A percentile compares a stretch with the other conserved stretches of the same genome.
These are phyloP conservation scores for Drosophila maculinotata DNA, from an alignment of 2,888 invertebrate species.

Conservation along the genomic window DNA sequence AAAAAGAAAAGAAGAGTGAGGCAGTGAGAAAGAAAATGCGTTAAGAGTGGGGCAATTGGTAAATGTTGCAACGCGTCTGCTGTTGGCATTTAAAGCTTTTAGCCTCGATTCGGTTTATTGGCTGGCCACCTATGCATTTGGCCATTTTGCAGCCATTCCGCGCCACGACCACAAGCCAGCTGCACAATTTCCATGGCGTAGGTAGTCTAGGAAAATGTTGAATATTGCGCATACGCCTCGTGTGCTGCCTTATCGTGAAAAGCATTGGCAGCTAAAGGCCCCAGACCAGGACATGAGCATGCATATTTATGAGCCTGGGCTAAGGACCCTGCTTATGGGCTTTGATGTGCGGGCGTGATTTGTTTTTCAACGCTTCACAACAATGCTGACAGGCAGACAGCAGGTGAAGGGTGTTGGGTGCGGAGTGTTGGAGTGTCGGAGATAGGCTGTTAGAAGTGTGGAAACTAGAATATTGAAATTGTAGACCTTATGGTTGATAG, in stretches of 20 bases:
- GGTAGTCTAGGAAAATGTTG: conserved; percentile 32
- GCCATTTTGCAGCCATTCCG: conserved; percentile 24
- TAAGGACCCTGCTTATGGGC: conserved; percentile 56
- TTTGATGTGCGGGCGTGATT: conserved; percentile 51
- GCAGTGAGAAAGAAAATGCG: conserved; percentile 8
- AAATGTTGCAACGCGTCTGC: conserved; percentile 32
- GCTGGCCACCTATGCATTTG: conserved; percentile 20
- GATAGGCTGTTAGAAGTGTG: no score
- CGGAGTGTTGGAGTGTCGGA: neutral
- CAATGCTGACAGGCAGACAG: conserved; percentile 36
- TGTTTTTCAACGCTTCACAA: conserved; percentile 32
- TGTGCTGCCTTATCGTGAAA: conserved; percentile 51
- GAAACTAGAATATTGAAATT: no score
- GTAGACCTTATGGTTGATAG: no score
- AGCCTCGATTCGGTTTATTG: conserved; percentile 57
- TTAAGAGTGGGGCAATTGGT: conserved; percentile 17
- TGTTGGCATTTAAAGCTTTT: conserved; percentile 54
- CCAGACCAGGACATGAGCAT: conserved; percentile 48
- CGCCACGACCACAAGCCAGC: conserved; percentile 14
- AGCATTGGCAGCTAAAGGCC: conserved; percentile 30
- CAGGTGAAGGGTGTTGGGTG: neutral
- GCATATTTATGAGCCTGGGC: conserved; percentile 70
- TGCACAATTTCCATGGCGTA: conserved; percentile 20
- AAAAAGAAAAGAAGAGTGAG: conserved; percentile 9
- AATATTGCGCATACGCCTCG: conserved; percentile 64